A percentile compares a stretch with the other conserved stretches of the same genome.
phyloP scores from a whole-genome alignment of 2,797 vertebrate species.

The Gymnothorax reevesii region DNA sequence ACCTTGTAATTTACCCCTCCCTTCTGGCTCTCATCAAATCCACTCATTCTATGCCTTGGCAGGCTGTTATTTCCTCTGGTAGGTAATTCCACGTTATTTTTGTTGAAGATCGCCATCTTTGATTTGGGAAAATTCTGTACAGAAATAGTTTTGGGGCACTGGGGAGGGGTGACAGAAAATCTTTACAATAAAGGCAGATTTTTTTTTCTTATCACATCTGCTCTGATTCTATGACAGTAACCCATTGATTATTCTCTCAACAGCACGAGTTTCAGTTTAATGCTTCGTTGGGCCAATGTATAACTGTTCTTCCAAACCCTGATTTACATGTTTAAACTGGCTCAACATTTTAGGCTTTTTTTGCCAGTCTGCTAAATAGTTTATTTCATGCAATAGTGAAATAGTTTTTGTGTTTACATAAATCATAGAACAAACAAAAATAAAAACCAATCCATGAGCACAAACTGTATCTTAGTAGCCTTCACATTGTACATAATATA shows the following conservation, averaged over 20 bases:
- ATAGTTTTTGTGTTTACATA: not conserved
- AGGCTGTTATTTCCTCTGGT: slow-evolving; percentile 20
- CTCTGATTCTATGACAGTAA: not conserved
- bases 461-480: not conserved
- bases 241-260: not conserved
- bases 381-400: not conserved
- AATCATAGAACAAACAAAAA: not conserved
- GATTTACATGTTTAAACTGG: not conserved
- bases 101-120: slow-evolving; percentile 1
- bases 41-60: slow-evolving; percentile 23
- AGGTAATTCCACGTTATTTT: not conserved
- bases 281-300: not conserved
- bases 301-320: not conserved
- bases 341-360: not conserved
- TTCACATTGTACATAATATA: not conserved
- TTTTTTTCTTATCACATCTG: not conserved
- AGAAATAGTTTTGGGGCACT: not conserved
- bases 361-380: not conserved
- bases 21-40: slow-evolving; percentile 41
- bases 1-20: slow-evolving; percentile 47
- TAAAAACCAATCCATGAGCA: not conserved
- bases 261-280: not conserved
- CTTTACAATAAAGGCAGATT: not conserved
- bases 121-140: not conserved
- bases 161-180: not conserved